A percentile compares a stretch with the other conserved stretches of the same genome.
Evolutionary conservation across 1,140 invertebrate genomes (phyloP).

Genomic region (Neodiprion pinetum): DNA sequence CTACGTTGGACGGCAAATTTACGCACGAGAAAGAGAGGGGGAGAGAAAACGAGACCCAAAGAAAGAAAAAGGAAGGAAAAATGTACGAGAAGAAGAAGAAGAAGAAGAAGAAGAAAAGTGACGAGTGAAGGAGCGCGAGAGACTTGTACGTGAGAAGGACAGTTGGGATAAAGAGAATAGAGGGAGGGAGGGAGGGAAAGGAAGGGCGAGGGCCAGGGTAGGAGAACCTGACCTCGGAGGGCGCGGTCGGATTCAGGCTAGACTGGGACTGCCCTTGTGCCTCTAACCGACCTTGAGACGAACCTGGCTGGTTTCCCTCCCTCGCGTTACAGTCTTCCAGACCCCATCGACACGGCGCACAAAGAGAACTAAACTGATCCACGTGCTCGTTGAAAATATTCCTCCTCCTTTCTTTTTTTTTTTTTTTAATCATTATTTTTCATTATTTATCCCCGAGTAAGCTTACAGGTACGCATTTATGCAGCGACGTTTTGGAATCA

Average conservation of each 20-base stretch:
- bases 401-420: too few relatives aligned
- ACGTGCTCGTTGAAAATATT: background rate
- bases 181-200: slow-evolving; percentile 34
- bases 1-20: too few relatives aligned
- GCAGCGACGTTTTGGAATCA: too few relatives aligned
- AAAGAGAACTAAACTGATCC: background rate
- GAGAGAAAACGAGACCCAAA: too few relatives aligned
- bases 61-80: too few relatives aligned
- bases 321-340: slow-evolving; percentile 28
- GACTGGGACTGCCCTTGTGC: slow-evolving; percentile 51
- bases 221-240: slow-evolving; percentile 46
- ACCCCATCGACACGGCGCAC: slow-evolving; percentile 14
- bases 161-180: slow-evolving; percentile 26
- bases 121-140: too few relatives aligned
- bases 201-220: slow-evolving; percentile 29
- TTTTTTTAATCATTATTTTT: too few relatives aligned
- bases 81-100: too few relatives aligned
- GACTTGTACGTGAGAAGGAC: background rate
- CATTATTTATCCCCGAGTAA: too few relatives aligned
- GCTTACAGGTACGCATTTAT: too few relatives aligned
- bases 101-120: too few relatives aligned
- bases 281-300: slow-evolving; percentile 49
- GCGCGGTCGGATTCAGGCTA: slow-evolving; percentile 47
- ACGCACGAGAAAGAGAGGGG: too few relatives aligned
- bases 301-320: slow-evolving; percentile 38